A percentile compares a stretch with the other conserved stretches of the same genome.
These are phyloP conservation scores for Brachyrhaphis roseni DNA, from an alignment of 2,797 vertebrate species.

Conservation along the genomic window DNA sequence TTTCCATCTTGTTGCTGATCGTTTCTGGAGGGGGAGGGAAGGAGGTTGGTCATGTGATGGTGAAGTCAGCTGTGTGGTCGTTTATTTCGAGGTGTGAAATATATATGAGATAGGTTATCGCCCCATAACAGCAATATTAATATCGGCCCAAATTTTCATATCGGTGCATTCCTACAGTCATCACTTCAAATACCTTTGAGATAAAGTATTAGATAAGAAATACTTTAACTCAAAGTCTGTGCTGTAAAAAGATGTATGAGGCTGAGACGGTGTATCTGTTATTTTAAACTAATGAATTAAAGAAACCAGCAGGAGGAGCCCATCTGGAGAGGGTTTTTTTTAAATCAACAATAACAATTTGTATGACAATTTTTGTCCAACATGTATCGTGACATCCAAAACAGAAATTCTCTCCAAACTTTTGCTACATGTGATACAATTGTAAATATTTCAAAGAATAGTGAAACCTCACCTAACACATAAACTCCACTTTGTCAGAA, in stretches of 20 bases:
- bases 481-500: neutral
- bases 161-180: too few species aligned
- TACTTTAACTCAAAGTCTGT: neutral
- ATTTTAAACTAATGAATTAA: neutral
- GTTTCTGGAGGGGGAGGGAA: too few species aligned
- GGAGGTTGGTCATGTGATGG: too few species aligned
- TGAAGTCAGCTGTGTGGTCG: too few species aligned
- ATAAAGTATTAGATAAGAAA: too few species aligned
- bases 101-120: too few species aligned
- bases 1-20: too few species aligned
- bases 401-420: neutral
- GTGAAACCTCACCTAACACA: neutral
- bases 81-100: too few species aligned
- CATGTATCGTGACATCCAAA: neutral
- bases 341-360: neutral
- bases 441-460: too few species aligned
- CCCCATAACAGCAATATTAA: too few species aligned
- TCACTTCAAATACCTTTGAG: too few species aligned
- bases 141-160: too few species aligned
- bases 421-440: neutral
- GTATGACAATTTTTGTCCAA: neutral
- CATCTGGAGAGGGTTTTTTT: neutral
- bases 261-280: neutral
- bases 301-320: neutral
- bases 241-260: neutral